These are phyloP conservation scores for Baronia brevicornis DNA, from an alignment of 2,888 invertebrate species.

Conservation along the genomic window DNA sequence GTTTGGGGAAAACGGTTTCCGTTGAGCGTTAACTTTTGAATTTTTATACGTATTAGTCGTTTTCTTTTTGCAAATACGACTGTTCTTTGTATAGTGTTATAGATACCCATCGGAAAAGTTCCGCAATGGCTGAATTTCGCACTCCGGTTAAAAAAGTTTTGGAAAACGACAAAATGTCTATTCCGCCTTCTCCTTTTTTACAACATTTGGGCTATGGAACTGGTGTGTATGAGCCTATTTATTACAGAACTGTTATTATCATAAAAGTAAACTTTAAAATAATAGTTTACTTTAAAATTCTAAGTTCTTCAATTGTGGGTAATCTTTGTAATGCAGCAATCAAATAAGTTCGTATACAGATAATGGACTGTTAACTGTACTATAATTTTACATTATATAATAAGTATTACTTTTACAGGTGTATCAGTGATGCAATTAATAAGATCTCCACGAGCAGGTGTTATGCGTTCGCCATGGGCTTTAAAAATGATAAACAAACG, in stretches of 20 bases:
- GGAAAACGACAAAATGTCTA: conserved; percentile 52
- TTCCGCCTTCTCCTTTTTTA: conserved; percentile 84
- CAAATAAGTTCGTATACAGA: conserved; percentile 1
- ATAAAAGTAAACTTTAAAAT: too few relatives aligned
- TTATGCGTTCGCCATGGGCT: conserved; percentile 89
- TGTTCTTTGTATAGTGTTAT: neutral
- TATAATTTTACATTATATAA: too few relatives aligned
- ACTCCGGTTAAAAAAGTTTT: conserved; percentile 53
- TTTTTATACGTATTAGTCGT: neutral
- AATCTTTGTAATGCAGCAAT: neutral
- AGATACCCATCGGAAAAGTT: neutral
- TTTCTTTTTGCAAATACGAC: neutral
- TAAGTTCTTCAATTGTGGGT: neutral
- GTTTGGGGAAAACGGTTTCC: too few relatives aligned
- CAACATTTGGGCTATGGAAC: conserved; percentile 85
- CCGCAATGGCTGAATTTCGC: conserved; percentile 36
- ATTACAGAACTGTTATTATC: too few relatives aligned
- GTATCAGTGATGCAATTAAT: conserved; percentile 85
- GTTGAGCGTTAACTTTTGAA: too few relatives aligned
- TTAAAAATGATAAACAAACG: conserved; percentile 81
- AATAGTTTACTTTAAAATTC: too few relatives aligned
- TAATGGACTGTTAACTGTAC: neutral
- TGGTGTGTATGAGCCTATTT: conserved; percentile 60
- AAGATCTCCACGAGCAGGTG: conserved; percentile 81
- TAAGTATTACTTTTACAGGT: conserved; percentile 74